Evolutionary conservation across 1,140 invertebrate species (phyloP).

Genomic region (Solenopsis fugax): DNA sequence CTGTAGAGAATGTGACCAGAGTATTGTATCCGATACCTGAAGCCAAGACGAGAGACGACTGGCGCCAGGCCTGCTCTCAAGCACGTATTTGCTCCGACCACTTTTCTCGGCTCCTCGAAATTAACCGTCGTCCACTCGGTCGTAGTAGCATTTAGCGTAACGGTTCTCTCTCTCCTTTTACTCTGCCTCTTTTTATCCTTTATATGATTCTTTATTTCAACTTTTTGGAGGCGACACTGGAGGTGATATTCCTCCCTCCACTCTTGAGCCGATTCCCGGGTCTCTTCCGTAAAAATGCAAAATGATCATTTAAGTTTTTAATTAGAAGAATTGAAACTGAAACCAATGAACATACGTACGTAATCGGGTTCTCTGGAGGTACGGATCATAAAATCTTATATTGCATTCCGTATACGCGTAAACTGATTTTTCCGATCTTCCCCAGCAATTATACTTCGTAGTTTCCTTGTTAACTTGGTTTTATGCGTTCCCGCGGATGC

Average conservation of each 20-base stretch:
- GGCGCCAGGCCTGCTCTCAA: conserved; percentile 73
- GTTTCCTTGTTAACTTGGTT: conserved; percentile 30
- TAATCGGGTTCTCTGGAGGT: conserved; percentile 5
- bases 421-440: conserved; percentile 32
- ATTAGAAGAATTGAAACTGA: conserved; percentile 18
- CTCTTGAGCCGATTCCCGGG: neutral
- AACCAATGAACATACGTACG: neutral
- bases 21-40: conserved; percentile 72
- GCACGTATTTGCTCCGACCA: conserved; percentile 73
- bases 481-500: conserved; percentile 38
- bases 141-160: conserved; percentile 71
- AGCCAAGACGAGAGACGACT: conserved; percentile 63
- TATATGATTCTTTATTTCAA: conserved; percentile 18
- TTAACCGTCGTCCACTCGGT: conserved; percentile 75
- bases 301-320: neutral
- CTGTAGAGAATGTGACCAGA: conserved; percentile 54
- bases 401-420: neutral
- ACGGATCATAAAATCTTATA: conserved; percentile 24
- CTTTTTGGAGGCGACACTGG: neutral
- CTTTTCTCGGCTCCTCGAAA: conserved; percentile 73
- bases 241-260: neutral
- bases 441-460: conserved; percentile 34
- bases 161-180: conserved; percentile 15
- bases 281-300: neutral
- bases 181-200: conserved; percentile 15